phyloP scores from a whole-genome alignment of 2,113 vertebrate species.

The Coptodon rendalli region DNA sequence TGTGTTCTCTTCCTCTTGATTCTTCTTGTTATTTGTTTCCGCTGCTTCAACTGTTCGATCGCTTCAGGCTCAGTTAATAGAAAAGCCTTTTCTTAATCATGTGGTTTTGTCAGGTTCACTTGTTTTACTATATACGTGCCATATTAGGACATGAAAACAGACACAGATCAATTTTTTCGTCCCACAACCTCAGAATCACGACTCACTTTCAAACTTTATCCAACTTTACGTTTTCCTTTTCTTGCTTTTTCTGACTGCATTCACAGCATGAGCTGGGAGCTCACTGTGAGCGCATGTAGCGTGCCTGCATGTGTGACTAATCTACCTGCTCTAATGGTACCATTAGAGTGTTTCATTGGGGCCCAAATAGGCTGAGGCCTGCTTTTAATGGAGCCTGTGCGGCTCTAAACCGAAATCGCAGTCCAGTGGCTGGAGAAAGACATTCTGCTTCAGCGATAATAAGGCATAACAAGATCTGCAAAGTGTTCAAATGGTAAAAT shows the following conservation, averaged over 20 bases:
- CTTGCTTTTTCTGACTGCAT: background rate
- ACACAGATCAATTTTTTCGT: background rate
- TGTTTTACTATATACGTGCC: background rate
- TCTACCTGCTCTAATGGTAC: slow-evolving; percentile 47
- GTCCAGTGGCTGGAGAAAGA: slow-evolving; percentile 33
- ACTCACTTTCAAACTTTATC: background rate
- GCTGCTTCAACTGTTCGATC: background rate
- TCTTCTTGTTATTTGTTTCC: background rate
- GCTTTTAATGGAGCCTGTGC: slow-evolving; percentile 43
- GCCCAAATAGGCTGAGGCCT: slow-evolving; percentile 38
- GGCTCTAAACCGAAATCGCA: slow-evolving; percentile 9
- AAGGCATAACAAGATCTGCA: slow-evolving; percentile 60
- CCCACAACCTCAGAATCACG: background rate
- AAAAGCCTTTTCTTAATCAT: background rate
- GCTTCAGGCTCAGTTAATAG: background rate
- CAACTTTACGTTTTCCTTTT: background rate
- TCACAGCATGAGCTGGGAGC: background rate
- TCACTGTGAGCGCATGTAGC: background rate
- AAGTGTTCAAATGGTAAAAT: slow-evolving; percentile 62
- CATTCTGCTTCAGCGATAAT: slow-evolving; percentile 48
- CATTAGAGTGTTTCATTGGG: slow-evolving; percentile 44
- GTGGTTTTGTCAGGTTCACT: background rate
- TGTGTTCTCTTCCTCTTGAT: background rate
- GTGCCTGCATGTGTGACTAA: slow-evolving; percentile 26
- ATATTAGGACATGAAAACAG: background rate